These are phyloP conservation scores for Drosophila littoralis DNA, from an alignment of 1,140 invertebrate species.

Conservation along the genomic window DNA sequence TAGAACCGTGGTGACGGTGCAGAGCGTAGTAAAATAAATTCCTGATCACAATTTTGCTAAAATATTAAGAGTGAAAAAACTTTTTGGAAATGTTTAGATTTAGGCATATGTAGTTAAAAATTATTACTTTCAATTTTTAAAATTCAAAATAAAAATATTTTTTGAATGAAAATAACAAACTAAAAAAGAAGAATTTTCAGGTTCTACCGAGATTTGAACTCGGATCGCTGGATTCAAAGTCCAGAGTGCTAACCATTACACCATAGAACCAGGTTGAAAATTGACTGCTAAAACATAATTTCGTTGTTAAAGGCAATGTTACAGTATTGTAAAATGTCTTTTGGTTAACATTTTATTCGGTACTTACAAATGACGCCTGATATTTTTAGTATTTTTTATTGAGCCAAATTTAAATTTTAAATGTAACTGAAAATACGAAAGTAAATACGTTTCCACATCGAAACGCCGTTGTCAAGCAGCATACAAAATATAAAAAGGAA, in stretches of 20 bases:
- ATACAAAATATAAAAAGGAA: not conserved
- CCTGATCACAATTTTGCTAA: not conserved
- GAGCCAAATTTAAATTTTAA: not conserved
- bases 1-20: slow-evolving; percentile 38
- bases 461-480: slow-evolving; percentile 29
- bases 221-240: slow-evolving; percentile 96
- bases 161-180: not conserved
- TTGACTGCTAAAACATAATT: slow-evolving; percentile 50
- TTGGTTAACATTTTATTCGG: not conserved
- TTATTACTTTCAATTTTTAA: not conserved
- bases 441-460: not conserved
- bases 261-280: slow-evolving; percentile 87
- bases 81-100: not conserved
- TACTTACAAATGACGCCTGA: not conserved
- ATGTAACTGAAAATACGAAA: not conserved
- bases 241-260: slow-evolving; percentile 96
- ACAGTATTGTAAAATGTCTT: slow-evolving; percentile 23
- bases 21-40: slow-evolving; percentile 36
- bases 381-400: slow-evolving; percentile 10
- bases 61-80: not conserved
- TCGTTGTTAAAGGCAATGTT: slow-evolving; percentile 12
- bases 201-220: slow-evolving; percentile 94
- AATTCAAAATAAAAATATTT: not conserved
- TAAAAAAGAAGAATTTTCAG: slow-evolving; percentile 75
- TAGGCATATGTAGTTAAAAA: not conserved